Conservation (phyloP, 2,797 vertebrate genomes). For the Dipus sagitta region DNA sequence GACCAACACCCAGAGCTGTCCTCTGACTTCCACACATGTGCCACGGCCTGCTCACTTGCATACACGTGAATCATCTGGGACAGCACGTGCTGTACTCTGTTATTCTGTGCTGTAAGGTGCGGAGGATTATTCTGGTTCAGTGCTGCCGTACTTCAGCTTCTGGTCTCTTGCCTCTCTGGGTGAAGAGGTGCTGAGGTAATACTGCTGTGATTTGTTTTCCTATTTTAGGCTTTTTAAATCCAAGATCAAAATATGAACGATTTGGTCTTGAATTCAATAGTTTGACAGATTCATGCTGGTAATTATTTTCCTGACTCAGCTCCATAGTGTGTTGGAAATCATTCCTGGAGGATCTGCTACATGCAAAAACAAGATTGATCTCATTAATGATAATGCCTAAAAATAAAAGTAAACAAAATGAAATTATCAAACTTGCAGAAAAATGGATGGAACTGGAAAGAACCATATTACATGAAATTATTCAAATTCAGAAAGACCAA, state of each 20-base stretch:
- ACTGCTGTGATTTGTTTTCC: background rate
- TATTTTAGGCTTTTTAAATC: background rate
- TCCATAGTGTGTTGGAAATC: background rate
- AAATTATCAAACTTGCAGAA: too few relatives aligned
- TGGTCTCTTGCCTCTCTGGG: background rate
- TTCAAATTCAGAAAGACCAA: too few relatives aligned
- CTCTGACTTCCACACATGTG: too few relatives aligned
- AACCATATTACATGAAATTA: too few relatives aligned
- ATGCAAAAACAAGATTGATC: background rate
- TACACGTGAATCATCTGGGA: too few relatives aligned
- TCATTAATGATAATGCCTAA: background rate
- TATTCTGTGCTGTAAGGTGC: too few relatives aligned
- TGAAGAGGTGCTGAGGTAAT: background rate
- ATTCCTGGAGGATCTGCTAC: background rate
- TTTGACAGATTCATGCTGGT: background rate
- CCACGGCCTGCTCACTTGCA: background rate
- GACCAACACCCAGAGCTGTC: too few relatives aligned
- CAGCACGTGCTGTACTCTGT: too few relatives aligned
- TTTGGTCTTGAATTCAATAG: background rate
- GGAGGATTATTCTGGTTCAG: too few relatives aligned
- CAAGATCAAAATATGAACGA: background rate
- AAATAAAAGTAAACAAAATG: background rate
- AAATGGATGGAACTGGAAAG: too few relatives aligned
- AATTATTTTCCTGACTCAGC: background rate
- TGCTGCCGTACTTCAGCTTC: background rate